phyloP scores from a whole-genome alignment of 2,888 invertebrate genomes.

The Melanostoma scalare region DNA sequence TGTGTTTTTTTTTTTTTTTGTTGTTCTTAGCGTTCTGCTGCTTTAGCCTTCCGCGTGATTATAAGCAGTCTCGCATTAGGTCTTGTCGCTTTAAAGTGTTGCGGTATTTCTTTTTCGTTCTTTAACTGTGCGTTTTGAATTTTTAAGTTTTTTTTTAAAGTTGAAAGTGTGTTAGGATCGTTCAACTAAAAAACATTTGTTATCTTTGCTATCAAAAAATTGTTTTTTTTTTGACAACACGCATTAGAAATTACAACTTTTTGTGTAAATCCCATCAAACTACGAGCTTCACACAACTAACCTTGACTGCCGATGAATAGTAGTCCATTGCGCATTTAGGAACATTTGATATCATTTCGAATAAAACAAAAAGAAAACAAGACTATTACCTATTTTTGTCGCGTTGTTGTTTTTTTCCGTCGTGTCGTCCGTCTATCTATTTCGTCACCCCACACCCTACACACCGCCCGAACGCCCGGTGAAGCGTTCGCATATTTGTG shows the following conservation, averaged over 20 bases:
- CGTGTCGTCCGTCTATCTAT: slow-evolving; percentile 15
- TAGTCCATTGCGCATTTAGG: slow-evolving; percentile 55
- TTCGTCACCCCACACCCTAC: background rate
- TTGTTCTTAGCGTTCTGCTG: slow-evolving; percentile 1
- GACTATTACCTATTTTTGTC: slow-evolving; percentile 58
- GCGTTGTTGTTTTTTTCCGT: slow-evolving; percentile 51
- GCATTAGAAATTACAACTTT: background rate
- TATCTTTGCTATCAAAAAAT: background rate
- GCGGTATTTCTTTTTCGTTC: slow-evolving; percentile 1
- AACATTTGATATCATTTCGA: slow-evolving; percentile 26
- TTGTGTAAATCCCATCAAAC: background rate
- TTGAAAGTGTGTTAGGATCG: background rate
- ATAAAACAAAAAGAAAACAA: slow-evolving; percentile 35
- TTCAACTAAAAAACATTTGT: background rate
- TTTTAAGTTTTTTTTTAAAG: slow-evolving; percentile 1
- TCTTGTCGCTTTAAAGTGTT: slow-evolving; percentile 46
- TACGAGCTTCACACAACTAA: slow-evolving; percentile 36
- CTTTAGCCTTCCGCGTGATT: slow-evolving; percentile 53
- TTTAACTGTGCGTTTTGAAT: background rate
- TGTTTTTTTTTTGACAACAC: slow-evolving; percentile 4
- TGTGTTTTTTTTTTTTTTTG: slow-evolving; percentile 17
- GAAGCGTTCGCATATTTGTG: slow-evolving; percentile 26
- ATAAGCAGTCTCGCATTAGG: slow-evolving; percentile 40
- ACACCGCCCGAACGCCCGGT: slow-evolving; percentile 5
- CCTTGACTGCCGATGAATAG: slow-evolving; percentile 40